A percentile compares a stretch with the other conserved stretches of the same genome.
phyloP scores from a whole-genome alignment of 2,113 vertebrate species.

The Pampusana beccarii region DNA sequence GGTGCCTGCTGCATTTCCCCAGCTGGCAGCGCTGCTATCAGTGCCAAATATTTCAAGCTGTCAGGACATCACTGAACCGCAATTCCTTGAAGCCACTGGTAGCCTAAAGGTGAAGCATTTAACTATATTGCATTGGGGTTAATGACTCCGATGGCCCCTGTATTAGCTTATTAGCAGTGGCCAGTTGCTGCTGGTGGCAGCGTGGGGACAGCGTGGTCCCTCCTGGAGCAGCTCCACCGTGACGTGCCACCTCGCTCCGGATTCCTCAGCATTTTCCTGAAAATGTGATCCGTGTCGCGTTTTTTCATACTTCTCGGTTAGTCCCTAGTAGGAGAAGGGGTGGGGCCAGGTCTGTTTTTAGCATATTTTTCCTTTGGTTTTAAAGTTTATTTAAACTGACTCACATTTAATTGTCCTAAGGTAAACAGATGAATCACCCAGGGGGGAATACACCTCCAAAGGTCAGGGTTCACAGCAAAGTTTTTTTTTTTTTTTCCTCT shows the following conservation, averaged over 20 bases:
- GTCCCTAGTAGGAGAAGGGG: conserved; percentile 54
- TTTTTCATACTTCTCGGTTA: conserved; percentile 48
- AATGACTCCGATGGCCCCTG: neutral
- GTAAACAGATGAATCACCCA: conserved; percentile 78
- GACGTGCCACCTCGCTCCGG: neutral
- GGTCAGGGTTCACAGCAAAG: conserved; percentile 66
- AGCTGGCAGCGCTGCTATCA: neutral
- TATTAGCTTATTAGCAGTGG: neutral
- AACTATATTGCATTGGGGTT: conserved; percentile 2
- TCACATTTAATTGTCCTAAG: conserved; percentile 81
- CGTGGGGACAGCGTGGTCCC: neutral
- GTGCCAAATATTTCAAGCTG: conserved; percentile 31
- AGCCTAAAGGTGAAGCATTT: conserved; percentile 41
- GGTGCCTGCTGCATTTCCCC: neutral
- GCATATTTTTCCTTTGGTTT: conserved; percentile 75
- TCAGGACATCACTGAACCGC: neutral
- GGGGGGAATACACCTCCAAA: conserved; percentile 72
- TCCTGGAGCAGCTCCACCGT: conserved; percentile 38
- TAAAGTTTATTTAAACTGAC: conserved; percentile 77
- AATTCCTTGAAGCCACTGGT: conserved; percentile 22
- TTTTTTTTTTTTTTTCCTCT: conserved; percentile 41
- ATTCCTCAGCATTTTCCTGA: conserved; percentile 55
- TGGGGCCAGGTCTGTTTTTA: conserved; percentile 66
- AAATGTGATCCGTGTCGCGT: conserved; percentile 19
- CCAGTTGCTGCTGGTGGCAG: neutral